Evolutionary conservation across 2,113 vertebrate species (phyloP).

Genomic region (Apodemus speciosus): DNA sequence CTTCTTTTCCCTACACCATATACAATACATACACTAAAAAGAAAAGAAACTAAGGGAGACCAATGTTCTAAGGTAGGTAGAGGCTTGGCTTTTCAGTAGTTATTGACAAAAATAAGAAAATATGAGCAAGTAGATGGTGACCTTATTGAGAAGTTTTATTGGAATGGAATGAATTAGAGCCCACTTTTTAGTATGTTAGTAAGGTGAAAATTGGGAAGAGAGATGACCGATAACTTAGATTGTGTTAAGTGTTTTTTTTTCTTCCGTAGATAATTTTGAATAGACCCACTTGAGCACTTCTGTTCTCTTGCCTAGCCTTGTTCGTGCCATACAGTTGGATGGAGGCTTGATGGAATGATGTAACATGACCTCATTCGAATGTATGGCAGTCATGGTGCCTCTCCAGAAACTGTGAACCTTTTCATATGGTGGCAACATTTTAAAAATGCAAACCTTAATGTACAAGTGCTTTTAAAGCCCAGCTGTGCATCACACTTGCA

Average conservation of each 20-base stretch:
- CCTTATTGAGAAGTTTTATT: background rate
- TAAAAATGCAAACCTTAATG: background rate
- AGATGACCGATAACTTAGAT: background rate
- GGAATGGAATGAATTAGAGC: background rate
- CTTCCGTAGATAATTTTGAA: background rate
- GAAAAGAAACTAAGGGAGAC: background rate
- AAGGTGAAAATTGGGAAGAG: background rate
- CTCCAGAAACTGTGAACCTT: background rate
- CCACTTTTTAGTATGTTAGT: background rate
- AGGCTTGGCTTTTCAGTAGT: background rate
- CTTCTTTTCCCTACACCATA: background rate
- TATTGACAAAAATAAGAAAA: background rate
- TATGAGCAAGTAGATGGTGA: background rate
- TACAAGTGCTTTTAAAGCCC: background rate
- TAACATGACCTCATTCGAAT: background rate
- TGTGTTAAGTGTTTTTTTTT: background rate
- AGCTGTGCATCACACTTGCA: background rate
- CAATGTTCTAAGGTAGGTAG: background rate
- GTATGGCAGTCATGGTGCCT: background rate
- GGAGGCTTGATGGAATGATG: background rate
- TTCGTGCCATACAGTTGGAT: background rate
- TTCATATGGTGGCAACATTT: background rate
- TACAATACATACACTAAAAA: background rate
- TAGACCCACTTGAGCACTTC: background rate
- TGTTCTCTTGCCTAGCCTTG: background rate